Evolutionary conservation across 2,888 invertebrate genomes (phyloP).

Genomic region (Trachelus troglodyta): DNA sequence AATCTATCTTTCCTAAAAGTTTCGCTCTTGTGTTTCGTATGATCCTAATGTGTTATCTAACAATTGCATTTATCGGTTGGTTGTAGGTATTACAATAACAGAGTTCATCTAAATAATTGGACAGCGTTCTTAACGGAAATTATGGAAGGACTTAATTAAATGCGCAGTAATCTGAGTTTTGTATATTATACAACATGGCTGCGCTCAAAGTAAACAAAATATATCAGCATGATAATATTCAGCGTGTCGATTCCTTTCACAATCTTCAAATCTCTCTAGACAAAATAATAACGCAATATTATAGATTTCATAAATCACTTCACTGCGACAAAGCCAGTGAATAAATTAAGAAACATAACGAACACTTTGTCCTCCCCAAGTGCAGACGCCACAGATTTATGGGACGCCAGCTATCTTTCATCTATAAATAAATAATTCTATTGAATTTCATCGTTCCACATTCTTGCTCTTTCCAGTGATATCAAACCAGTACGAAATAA

Average conservation of each 20-base stretch:
- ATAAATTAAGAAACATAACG: background rate
- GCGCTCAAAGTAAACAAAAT: background rate
- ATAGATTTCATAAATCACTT: background rate
- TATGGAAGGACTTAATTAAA: background rate
- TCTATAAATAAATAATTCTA: background rate
- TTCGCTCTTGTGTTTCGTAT: conserved; percentile 10
- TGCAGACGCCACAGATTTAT: background rate
- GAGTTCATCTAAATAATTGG: background rate
- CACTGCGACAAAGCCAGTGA: background rate
- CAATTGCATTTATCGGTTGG: conserved; percentile 5
- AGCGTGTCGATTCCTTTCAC: background rate
- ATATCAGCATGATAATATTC: background rate
- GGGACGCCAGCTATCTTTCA: background rate
- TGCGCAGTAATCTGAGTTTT: background rate
- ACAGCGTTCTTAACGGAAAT: background rate
- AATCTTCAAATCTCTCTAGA: background rate
- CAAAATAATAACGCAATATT: background rate
- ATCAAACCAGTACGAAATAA: background rate
- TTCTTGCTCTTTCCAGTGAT: background rate
- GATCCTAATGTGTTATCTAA: conserved; percentile 12
- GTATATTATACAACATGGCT: background rate
- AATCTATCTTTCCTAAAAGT: conserved; percentile 10
- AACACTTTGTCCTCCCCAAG: background rate
- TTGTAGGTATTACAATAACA: background rate
- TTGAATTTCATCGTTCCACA: background rate